These are phyloP conservation scores for Syritta pipiens DNA, from an alignment of 2,888 invertebrate species.

Conservation along the genomic window DNA sequence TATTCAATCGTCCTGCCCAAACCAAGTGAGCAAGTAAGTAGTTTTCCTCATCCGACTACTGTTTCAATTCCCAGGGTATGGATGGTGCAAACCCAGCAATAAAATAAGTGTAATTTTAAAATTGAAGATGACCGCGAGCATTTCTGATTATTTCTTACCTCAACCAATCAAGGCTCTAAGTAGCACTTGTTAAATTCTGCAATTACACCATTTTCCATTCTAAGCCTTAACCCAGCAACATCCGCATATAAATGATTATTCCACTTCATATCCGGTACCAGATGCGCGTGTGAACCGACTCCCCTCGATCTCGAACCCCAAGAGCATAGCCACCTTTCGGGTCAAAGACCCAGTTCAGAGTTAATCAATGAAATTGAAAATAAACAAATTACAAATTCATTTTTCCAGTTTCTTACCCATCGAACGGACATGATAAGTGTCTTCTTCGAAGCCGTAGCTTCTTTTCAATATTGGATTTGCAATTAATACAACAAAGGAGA, in stretches of 20 bases:
- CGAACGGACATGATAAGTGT: conserved; percentile 23
- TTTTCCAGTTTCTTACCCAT: conserved; percentile 23
- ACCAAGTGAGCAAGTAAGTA: too few relatives aligned
- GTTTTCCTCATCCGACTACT: too few relatives aligned
- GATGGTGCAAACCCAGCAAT: too few relatives aligned
- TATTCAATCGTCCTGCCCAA: too few relatives aligned
- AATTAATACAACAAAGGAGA: conserved; percentile 43
- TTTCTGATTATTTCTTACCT: too few relatives aligned
- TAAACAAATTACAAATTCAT: conserved; percentile 51
- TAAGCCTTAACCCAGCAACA: conserved; percentile 7
- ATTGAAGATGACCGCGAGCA: too few relatives aligned
- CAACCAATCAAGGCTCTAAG: background rate
- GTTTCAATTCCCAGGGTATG: too few relatives aligned
- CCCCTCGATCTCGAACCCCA: conserved; percentile 35
- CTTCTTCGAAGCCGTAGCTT: conserved; percentile 20
- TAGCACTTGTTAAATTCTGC: conserved; percentile 7
- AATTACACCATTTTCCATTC: conserved; percentile 2
- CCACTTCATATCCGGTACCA: conserved; percentile 42
- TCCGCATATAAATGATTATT: conserved; percentile 32
- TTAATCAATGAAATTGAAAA: conserved; percentile 64
- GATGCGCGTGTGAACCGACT: conserved; percentile 52
- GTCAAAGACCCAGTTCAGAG: conserved; percentile 58
- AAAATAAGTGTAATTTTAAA: too few relatives aligned
- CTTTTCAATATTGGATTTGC: conserved; percentile 38
- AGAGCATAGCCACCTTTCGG: conserved; percentile 34